Base-by-base conservation (phyloP, 2,113 vertebrate genomes). In the Indicator indicator region DNA sequence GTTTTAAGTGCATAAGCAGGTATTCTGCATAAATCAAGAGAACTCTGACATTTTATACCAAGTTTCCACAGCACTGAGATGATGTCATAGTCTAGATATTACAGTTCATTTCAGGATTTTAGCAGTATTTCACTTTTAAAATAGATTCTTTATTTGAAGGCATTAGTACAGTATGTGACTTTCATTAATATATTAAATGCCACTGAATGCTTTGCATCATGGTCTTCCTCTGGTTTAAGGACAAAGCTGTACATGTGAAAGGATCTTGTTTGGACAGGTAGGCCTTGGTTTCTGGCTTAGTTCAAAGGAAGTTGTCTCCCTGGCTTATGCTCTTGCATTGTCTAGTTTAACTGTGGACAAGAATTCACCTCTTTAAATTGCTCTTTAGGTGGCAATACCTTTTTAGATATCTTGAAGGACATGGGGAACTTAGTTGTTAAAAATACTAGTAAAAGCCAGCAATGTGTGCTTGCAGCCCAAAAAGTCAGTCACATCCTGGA, bases 1-100 rank as follows among this genome's bases (percentile, higher is more conserved):
- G 10, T 56, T 40, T 62, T 54, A 59, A n/a, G 21, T 7, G 2
- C 52, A 63, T 15, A 5, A 16, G 8, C 32, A 62, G 27, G 38
- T 70, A 50, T 19, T 84, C 30, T 26, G 4, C 58, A 44, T 16
- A 21, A 71, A 4, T 82, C 32, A 63, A 24, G 56, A 12, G n/a
- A 85, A 20, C 30, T 67, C 46, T 30, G 15, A 4, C n/a, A 71
- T 8, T 75, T 91, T 38, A 10, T n/a, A 58, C 16, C 8, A 69
- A 2, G 7, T 33, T 88, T 4, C 2, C 0, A 0, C 76, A 40
- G 21, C 30, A n/a, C 5, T 83, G 33, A 60, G 69, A 26, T 65
- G 12, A 63, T 64, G 8, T 40, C 15, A 16, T 59, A 59, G 24
- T 32, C 54, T 60, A 73, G 7, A 40, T 62, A 42, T n/a, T 50